phyloP scores from a whole-genome alignment of 2,888 invertebrate species.

The Branchinecta sandiegonensis region DNA sequence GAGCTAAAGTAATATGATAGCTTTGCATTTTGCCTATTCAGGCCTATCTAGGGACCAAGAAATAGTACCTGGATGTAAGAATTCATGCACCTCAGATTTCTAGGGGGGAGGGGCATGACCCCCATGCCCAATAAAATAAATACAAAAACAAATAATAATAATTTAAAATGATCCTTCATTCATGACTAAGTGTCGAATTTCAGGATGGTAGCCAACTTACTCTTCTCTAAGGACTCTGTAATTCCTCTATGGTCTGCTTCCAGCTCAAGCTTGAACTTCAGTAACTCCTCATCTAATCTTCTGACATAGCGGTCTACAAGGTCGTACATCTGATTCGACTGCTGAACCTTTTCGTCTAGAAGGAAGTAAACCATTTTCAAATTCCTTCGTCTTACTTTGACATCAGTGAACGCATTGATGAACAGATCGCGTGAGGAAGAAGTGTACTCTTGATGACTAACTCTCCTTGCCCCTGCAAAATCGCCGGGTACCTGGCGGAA shows the following conservation, averaged over 20 bases:
- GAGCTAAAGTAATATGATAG: no score
- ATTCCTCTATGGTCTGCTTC: conserved; percentile 98
- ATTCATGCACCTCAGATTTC: no score
- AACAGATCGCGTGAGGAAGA: no score
- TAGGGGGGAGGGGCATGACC: no score
- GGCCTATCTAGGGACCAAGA: no score
- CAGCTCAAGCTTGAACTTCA: conserved; percentile 95
- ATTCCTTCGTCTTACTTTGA: not conserved
- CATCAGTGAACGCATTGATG: no score
- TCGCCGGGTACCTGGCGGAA: no score
- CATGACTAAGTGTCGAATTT: not conserved
- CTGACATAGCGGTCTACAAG: conserved; percentile 82
- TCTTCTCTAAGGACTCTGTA: conserved; percentile 83
- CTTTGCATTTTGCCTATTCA: no score
- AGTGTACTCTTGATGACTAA: no score
- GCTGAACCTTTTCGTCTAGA: conserved; percentile 76
- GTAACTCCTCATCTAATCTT: conserved; percentile 72
- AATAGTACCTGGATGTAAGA: no score
- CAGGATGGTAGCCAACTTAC: conserved; percentile 30
- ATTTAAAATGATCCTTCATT: not conserved
- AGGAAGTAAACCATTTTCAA: not conserved
- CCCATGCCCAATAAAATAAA: conserved; percentile 15
- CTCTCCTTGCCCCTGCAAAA: no score
- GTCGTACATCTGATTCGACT: conserved; percentile 88
- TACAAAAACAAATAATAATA: not conserved